A percentile compares a stretch with the other conserved stretches of the same genome.
phyloP scores from a whole-genome alignment of 2,888 invertebrate genomes.

The Epirrhoe alternata region DNA sequence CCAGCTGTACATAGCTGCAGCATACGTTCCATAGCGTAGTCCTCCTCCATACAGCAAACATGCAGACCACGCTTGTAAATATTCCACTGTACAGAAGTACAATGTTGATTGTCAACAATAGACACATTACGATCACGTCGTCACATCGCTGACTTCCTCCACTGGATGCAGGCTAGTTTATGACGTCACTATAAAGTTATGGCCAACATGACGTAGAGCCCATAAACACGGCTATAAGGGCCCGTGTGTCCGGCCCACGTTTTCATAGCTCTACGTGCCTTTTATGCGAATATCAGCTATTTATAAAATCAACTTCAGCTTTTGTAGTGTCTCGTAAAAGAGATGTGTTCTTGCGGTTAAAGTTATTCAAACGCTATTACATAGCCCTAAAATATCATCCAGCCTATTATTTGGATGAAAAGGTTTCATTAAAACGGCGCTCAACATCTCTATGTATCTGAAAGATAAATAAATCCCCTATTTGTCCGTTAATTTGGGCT shows the following conservation, averaged over 20 bases:
- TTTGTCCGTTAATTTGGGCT: background rate
- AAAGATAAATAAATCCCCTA: conserved; percentile 2
- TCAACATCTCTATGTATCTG: background rate
- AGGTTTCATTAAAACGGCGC: background rate
- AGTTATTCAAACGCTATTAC: conserved; percentile 1
- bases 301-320: conserved; percentile 33
- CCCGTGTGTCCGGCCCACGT: conserved; percentile 47
- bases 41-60: background rate
- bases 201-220: conserved; percentile 51
- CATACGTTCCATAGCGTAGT: background rate
- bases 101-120: conserved; percentile 40
- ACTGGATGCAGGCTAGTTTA: conserved; percentile 51
- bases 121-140: conserved; percentile 45
- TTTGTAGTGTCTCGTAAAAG: conserved; percentile 8
- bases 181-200: conserved; percentile 58
- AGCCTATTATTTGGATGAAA: background rate
- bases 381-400: background rate
- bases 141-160: conserved; percentile 46
- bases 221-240: conserved; percentile 58
- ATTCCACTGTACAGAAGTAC: conserved; percentile 4
- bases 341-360: conserved; percentile 6
- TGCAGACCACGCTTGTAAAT: background rate
- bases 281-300: conserved; percentile 41
- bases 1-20: background rate
- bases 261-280: conserved; percentile 41